Percentiles rank a stretch among this genome's conserved stretches.
Evolutionary conservation across 1,140 invertebrate genomes (phyloP).

Genomic region (Drosophila nebulosa): DNA sequence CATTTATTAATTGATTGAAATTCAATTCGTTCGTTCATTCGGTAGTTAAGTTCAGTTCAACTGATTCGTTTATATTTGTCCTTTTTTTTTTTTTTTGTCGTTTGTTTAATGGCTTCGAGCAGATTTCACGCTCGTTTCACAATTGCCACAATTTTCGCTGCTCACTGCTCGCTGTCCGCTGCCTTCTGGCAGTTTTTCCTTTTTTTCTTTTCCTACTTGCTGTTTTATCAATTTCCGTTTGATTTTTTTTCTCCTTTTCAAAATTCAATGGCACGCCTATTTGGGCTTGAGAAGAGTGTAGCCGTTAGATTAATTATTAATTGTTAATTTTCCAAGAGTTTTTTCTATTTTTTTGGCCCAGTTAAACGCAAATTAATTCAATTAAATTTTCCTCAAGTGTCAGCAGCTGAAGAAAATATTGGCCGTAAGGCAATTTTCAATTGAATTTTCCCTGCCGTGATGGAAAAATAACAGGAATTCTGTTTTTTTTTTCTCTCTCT

Average conservation of each 20-base stretch:
- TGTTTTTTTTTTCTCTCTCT: not conserved
- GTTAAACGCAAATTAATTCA: conserved; percentile 39
- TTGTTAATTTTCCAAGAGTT: not conserved
- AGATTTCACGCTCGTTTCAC: conserved; percentile 25
- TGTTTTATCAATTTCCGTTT: conserved; percentile 32
- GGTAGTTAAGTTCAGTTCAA: not conserved
- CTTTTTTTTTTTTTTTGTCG: conserved; percentile 21
- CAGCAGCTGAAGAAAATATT: conserved; percentile 18
- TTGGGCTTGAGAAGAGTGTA: not conserved
- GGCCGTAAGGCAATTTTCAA: conserved; percentile 36
- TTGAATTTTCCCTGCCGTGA: conserved; percentile 40
- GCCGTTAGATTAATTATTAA: conserved; percentile 41
- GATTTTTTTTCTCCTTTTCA: not conserved
- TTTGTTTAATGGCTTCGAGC: conserved; percentile 42
- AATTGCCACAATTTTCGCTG: conserved; percentile 20
- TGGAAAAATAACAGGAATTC: conserved; percentile 7
- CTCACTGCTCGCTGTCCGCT: too few relatives aligned
- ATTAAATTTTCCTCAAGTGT: conserved; percentile 35
- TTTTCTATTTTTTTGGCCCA: not conserved
- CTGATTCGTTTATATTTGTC: not conserved
- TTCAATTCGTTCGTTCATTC: conserved; percentile 31
- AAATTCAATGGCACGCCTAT: conserved; percentile 38
- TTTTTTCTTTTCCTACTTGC: conserved; percentile 2
- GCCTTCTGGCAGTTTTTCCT: not conserved
- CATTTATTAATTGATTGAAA: conserved; percentile 58